Evolutionary conservation across 2,888 invertebrate species (phyloP).

Genomic region (Tholera decimalis): DNA sequence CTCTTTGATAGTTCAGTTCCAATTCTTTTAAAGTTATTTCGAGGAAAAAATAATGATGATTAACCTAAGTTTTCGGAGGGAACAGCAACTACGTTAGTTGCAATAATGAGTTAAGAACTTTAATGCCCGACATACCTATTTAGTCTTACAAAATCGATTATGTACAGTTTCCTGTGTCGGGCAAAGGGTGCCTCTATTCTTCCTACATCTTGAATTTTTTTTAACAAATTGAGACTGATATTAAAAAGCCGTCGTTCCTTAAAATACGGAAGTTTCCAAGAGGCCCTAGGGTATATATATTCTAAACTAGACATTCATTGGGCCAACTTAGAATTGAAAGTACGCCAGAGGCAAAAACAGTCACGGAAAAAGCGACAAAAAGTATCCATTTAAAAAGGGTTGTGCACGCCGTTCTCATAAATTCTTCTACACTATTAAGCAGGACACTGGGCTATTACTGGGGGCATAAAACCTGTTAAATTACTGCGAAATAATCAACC

Average conservation of each 20-base stretch:
- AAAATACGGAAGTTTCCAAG: background rate
- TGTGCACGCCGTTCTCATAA: conserved; percentile 40
- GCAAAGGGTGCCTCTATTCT: too few species aligned
- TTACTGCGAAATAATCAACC: conserved; percentile 39
- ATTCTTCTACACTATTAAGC: conserved; percentile 55
- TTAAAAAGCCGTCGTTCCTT: background rate
- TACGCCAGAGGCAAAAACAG: background rate
- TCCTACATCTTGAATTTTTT: too few species aligned
- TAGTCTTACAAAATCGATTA: too few species aligned
- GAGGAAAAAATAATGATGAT: too few species aligned
- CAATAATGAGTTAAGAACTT: too few species aligned
- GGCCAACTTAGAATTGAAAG: background rate
- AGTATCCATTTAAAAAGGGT: conserved; percentile 19
- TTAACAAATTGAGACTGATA: background rate
- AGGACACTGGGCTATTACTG: conserved; percentile 39
- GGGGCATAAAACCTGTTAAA: conserved; percentile 44
- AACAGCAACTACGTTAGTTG: too few species aligned
- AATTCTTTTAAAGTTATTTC: background rate
- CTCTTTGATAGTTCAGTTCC: background rate
- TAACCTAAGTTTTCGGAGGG: too few species aligned
- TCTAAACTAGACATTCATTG: background rate
- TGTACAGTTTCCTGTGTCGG: too few species aligned
- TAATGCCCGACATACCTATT: too few species aligned
- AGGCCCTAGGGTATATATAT: too few species aligned
- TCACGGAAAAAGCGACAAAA: conserved; percentile 10